Conservation (phyloP, 2,888 invertebrate genomes). For the Periphyllus acericola region DNA sequence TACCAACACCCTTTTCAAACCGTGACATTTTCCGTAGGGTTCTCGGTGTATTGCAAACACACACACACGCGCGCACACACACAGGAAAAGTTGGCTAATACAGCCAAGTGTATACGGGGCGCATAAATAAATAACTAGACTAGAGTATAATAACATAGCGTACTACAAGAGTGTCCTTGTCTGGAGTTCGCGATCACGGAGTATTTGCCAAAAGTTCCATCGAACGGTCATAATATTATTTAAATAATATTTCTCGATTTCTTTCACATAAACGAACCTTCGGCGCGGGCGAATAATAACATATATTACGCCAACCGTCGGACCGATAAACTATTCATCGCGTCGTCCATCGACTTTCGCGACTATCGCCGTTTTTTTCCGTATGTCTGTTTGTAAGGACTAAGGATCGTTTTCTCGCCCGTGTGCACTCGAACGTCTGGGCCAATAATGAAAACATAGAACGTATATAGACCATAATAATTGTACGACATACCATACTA, state of each 20-base stretch:
- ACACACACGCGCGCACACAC: neutral
- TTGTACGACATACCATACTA: too few species aligned
- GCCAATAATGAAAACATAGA: too few species aligned
- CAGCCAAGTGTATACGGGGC: neutral
- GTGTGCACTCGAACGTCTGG: too few species aligned
- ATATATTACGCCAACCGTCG: too few species aligned
- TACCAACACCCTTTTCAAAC: neutral
- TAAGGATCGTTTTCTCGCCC: too few species aligned
- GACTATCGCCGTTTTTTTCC: too few species aligned
- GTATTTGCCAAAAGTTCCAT: neutral
- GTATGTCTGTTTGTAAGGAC: too few species aligned
- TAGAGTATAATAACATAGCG: neutral
- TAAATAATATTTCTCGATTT: neutral
- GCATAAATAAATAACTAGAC: conserved; percentile 27
- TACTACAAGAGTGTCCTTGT: conserved; percentile 11
- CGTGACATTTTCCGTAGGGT: neutral
- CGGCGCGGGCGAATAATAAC: too few species aligned
- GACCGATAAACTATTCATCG: too few species aligned
- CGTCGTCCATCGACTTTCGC: too few species aligned
- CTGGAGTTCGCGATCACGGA: neutral
- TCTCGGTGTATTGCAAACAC: too few species aligned
- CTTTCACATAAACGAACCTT: neutral
- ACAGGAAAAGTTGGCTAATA: conserved; percentile 18
- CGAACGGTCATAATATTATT: neutral
- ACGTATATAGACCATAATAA: too few species aligned